A percentile compares a stretch with the other conserved stretches of the same genome.
Conservation (phyloP, 2,113 vertebrate genomes). For the Hippocampus abdominalis region DNA sequence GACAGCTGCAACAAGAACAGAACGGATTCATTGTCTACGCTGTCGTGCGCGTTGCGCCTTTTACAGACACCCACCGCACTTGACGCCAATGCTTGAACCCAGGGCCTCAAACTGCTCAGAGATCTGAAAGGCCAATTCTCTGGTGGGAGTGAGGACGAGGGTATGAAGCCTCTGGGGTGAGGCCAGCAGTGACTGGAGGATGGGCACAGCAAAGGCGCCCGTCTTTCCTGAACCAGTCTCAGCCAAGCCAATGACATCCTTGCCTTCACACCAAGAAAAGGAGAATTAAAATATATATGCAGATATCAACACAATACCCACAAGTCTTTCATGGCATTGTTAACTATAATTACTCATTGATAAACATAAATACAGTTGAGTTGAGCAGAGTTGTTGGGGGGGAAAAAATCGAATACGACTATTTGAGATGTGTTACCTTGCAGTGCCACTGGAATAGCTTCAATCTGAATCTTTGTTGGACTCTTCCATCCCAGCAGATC, state of each 20-base stretch:
- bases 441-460: constrained; percentile 89
- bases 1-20: constrained; percentile 76
- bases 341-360: too few relatives aligned
- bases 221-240: constrained; percentile 98
- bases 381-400: too few relatives aligned
- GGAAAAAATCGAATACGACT: background rate
- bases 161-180: constrained; percentile 88
- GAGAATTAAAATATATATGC: background rate
- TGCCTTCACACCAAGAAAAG: constrained; percentile 60
- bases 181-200: constrained; percentile 87
- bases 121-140: constrained; percentile 96
- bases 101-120: constrained; percentile 97
- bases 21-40: background rate
- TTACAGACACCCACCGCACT: constrained; percentile 74
- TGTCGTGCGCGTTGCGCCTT: background rate
- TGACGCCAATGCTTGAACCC: constrained; percentile 93
- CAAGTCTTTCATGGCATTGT: too few relatives aligned
- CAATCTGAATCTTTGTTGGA: constrained; percentile 94
- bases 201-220: constrained; percentile 91
- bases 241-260: constrained; percentile 91
- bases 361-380: too few relatives aligned
- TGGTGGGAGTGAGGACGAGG: constrained; percentile 91
- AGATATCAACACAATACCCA: background rate
- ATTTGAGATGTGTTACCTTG: constrained; percentile 75
- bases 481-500: constrained; percentile 92